A percentile compares a stretch with the other conserved stretches of the same genome.
phyloP scores from a whole-genome alignment of 2,113 vertebrate genomes.

The Lycaon pictus region DNA sequence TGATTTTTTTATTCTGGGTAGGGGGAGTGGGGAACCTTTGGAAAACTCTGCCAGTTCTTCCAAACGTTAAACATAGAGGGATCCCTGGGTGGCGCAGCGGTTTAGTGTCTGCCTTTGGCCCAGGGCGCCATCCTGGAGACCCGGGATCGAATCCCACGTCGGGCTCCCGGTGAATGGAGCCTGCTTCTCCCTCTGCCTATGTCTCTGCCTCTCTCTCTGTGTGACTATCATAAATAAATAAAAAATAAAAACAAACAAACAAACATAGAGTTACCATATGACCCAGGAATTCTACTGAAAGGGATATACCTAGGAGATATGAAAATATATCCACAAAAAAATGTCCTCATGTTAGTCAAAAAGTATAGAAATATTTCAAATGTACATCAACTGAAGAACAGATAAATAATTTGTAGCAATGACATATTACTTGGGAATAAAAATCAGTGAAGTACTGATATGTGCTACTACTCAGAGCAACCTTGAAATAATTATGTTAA shows the following conservation, averaged over 20 bases:
- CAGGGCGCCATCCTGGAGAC: no score
- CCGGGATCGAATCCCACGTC: no score
- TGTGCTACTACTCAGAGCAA: neutral
- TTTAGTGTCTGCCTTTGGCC: no score
- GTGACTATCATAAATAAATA: no score
- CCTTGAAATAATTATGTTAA: neutral
- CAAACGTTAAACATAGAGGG: neutral
- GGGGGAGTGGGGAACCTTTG: neutral
- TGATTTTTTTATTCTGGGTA: no score
- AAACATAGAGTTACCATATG: neutral
- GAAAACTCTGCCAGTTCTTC: neutral
- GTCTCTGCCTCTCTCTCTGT: no score
- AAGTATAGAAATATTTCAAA: neutral
- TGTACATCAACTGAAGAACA: neutral
- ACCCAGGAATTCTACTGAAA: neutral
- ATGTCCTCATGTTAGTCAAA: neutral
- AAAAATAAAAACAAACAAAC: no score
- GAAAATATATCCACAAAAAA: neutral
- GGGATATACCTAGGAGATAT: neutral
- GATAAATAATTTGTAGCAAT: neutral
- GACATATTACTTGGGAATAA: neutral
- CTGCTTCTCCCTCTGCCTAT: no score
- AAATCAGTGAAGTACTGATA: neutral
- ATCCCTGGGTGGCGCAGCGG: no score
- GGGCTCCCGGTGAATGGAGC: no score